Evolutionary conservation across 2,888 invertebrate species (phyloP), one percentile per base, ranked within the genome.

Genomic region (Melipona beecheii): DNA sequence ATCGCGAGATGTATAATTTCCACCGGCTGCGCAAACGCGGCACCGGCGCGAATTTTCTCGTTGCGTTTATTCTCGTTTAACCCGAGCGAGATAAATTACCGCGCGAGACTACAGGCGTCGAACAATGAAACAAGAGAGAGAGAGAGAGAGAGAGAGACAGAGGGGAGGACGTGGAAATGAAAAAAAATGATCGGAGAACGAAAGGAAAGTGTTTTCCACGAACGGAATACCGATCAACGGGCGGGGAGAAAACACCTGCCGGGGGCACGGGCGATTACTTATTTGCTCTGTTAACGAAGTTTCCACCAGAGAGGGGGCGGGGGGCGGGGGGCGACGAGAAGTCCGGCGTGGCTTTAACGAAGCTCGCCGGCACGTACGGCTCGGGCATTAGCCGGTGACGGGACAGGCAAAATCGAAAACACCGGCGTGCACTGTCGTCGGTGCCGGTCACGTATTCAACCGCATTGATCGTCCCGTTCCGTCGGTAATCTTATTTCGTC

Each of bases 401-500:
- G 72, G 21, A 64, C 78, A 68, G 81, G 74, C 70, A 75, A 75
- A 82, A 74, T 74, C 69, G 83, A 76, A 81, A 76, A 81, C 81
- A 81, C 64, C 64, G 65, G 2, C 17, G 52, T 15, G 52, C 17
- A 27, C 36, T 54, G 31, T 65, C 65, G 54, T 27, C 31, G 17
- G 31, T 43, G 43, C 50, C 72, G 65, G 73, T 76, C 85, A 83
- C 83, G 85, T 85, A 83, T 79, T 68, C 74, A 24, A 60, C 68
- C 78, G 78, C 84, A 73, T 75, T 76, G 79, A 83, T 85, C 80
- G 79, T 31, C 43, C 43, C 76, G 72, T 56, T 72, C 84, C 19
- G 31, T 31, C 72, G 58, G 64, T 84, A 81, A 84, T 85, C 81
- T 84, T 75, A 78, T 85, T 85, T 74, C 77, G 69, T 24, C 77